These are phyloP conservation scores for Deroptyus accipitrinus DNA, from an alignment of 2,113 vertebrate genomes.

Conservation along the genomic window DNA sequence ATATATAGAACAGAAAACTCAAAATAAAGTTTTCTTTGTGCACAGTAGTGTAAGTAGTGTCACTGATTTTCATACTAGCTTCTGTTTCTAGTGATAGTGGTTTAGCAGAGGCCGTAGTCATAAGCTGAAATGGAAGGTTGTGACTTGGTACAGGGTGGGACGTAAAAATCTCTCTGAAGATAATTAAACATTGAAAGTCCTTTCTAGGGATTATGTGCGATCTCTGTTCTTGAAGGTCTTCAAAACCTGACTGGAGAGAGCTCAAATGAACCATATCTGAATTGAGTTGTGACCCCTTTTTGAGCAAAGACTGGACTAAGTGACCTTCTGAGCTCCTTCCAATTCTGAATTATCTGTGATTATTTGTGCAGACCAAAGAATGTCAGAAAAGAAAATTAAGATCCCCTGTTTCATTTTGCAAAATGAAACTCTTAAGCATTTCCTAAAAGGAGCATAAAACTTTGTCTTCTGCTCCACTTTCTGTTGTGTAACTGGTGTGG, in stretches of 20 bases:
- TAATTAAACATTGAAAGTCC: background rate
- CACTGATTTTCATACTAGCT: background rate
- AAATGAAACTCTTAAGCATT: background rate
- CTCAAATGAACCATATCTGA: background rate
- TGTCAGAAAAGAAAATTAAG: background rate
- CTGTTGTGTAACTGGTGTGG: background rate
- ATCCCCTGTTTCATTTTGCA: background rate
- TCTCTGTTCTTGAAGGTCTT: background rate
- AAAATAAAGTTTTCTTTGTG: background rate
- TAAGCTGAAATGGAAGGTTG: background rate
- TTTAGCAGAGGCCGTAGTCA: background rate
- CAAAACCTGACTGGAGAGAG: background rate
- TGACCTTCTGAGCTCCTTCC: background rate
- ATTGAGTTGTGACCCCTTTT: background rate
- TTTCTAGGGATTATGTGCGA: background rate
- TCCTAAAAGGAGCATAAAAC: background rate
- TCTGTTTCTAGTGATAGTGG: background rate
- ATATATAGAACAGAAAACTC: background rate
- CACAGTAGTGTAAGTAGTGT: background rate
- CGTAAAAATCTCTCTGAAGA: background rate
- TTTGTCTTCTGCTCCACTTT: background rate
- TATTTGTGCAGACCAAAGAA: background rate
- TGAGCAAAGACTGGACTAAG: background rate
- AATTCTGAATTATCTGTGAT: background rate
- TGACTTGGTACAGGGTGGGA: too few species aligned